Conservation (phyloP, 2,113 vertebrate genomes). For the Gnathonemus longibarbis region DNA sequence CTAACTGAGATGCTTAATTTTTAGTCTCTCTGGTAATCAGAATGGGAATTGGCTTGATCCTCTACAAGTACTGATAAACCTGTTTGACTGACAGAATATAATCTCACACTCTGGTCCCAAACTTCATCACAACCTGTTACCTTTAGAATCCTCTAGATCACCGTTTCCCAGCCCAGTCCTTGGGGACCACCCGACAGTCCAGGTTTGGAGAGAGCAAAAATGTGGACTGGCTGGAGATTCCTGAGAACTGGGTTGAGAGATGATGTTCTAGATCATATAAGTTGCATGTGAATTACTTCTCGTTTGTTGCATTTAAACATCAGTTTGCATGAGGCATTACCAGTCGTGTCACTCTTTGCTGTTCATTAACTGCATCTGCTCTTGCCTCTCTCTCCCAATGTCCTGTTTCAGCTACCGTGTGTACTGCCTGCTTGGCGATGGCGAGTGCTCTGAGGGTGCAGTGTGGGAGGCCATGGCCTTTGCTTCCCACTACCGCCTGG, state of each 20-base stretch:
- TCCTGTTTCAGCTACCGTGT: slow-evolving; percentile 67
- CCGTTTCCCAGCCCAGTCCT: background rate
- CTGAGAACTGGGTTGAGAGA: background rate
- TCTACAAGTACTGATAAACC: background rate
- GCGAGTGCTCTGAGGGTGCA: slow-evolving; percentile 71
- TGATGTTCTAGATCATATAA: background rate
- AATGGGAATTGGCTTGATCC: background rate
- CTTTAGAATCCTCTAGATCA: background rate
- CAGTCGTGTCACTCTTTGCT: background rate
- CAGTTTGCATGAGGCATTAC: background rate
- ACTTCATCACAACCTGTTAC: background rate
- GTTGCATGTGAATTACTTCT: background rate
- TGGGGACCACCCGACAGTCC: background rate
- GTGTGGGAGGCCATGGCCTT: slow-evolving; percentile 87
- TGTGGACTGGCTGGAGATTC: background rate
- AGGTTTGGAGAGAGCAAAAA: background rate
- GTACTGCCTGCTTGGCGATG: slow-evolving; percentile 74
- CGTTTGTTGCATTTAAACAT: background rate
- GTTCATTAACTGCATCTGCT: background rate
- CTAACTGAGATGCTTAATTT: background rate
- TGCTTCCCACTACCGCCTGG: slow-evolving; percentile 70
- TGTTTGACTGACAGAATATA: background rate
- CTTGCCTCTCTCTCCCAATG: background rate
- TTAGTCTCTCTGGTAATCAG: background rate
- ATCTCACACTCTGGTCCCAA: background rate